These are phyloP conservation scores for Phyllotis vaccarum DNA, from an alignment of 2,797 vertebrate genomes.

Conservation along the genomic window DNA sequence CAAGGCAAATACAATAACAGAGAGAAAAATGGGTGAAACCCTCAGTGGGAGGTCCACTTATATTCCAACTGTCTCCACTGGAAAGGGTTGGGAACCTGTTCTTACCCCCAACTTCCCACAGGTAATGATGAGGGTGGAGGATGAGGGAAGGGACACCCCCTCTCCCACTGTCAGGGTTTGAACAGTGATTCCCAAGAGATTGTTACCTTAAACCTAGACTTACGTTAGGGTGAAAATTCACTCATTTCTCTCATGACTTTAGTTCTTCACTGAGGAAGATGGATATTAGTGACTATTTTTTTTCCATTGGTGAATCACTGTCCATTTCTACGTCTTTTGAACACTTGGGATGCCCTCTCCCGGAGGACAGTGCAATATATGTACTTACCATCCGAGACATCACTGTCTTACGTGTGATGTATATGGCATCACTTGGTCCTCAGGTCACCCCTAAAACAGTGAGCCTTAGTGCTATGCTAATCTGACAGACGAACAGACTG, in stretches of 20 bases:
- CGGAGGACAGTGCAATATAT: neutral
- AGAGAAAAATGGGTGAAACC: neutral
- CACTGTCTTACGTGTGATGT: neutral
- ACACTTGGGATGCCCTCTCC: neutral
- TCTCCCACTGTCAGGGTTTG: neutral
- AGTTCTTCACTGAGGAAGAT: neutral
- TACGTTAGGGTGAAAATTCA: neutral
- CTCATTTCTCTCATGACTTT: neutral
- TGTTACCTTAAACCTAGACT: constrained; percentile 25
- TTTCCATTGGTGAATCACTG: neutral
- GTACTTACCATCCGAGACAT: neutral
- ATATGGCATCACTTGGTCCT: neutral
- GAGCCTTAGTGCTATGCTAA: neutral
- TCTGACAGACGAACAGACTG: constrained; percentile 2
- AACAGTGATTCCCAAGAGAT: neutral
- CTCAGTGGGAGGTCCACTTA: neutral
- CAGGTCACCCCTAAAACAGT: neutral
- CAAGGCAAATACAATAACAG: constrained; percentile 24
- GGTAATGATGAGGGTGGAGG: neutral
- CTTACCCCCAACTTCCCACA: neutral
- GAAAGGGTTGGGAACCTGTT: neutral
- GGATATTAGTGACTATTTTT: neutral
- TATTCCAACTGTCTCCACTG: neutral
- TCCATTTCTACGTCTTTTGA: neutral
- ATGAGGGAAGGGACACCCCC: neutral